Evolutionary conservation across 1,140 invertebrate genomes (phyloP), one percentile per base, ranked within the genome.

Genomic region (Neodiprion virginianus): DNA sequence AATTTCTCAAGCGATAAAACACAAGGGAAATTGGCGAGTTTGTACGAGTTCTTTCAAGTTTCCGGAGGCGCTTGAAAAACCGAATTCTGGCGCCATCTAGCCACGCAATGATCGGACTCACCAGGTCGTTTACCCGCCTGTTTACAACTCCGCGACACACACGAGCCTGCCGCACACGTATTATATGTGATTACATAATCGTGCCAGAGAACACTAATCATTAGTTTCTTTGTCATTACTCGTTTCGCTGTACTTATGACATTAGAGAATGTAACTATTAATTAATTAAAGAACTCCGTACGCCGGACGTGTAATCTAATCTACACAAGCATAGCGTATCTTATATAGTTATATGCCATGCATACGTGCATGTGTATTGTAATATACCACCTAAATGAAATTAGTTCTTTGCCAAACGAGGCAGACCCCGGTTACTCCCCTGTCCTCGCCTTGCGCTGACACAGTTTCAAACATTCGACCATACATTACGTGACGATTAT

Each of bases 131-230:
- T 61, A 61, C 53, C 53, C 53, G 11, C 53, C 53, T 61, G 53
- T 61, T 61, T 61, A 61, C 53, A 61, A 61, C 53, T 61, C 11
- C 53, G 53, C 11, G n/a, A 14, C 53, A 61, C n/a, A 12, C 53
- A 61, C 11, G 28, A 40, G 28, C 28, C 53, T 12, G 14, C 53
- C 28, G n/a, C 8, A 17, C 53, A 17, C 11, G 53, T 61, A 17
- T 61, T 61, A 61, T 40, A 40, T 61, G 53, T 61, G n/a, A 61
- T 61, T 61, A 61, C 53, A 61, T 61, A 61, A 61, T 61, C n/a
- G 53, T 17, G 53, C 11, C 11, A 61, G 53, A 17, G 53, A 61
- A 61, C 53, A 61, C 11, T 61, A 61, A 61, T 61, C 53, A 61
- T 61, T 61, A 61, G 11, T 17, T 8, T 61, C 53, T 61, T 61